phyloP scores from a whole-genome alignment of 1,140 invertebrate genomes.

The Drosophila tani region DNA sequence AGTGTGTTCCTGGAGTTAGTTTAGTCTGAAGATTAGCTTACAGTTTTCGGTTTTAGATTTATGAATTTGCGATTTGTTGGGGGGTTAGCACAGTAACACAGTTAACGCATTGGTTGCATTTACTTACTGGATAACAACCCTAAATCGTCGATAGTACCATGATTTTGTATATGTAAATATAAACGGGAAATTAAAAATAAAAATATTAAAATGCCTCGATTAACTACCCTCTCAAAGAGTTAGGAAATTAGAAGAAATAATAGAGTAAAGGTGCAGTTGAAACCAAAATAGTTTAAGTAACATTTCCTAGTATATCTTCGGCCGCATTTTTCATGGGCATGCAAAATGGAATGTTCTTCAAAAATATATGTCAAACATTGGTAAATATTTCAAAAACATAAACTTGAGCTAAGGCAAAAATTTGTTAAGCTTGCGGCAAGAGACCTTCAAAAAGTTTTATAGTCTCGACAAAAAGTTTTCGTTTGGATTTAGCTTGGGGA shows the following conservation, averaged over 20 bases:
- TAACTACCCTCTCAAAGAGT: slow-evolving; percentile 19
- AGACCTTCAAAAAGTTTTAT: slow-evolving; percentile 77
- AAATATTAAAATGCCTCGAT: slow-evolving; percentile 59
- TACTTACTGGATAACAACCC: slow-evolving; percentile 94
- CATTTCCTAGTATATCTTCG: slow-evolving; percentile 30
- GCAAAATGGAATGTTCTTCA: slow-evolving; percentile 50
- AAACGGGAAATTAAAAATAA: slow-evolving; percentile 64
- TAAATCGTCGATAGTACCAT: slow-evolving; percentile 75
- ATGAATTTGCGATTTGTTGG: slow-evolving; percentile 18
- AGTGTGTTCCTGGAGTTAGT: slow-evolving; percentile 54
- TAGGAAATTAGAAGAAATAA: slow-evolving; percentile 31
- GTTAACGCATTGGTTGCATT: slow-evolving; percentile 64
- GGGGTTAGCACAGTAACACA: slow-evolving; percentile 72
- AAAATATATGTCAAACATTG: slow-evolving; percentile 40
- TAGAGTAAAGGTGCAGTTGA: slow-evolving; percentile 68
- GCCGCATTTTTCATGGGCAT: slow-evolving; percentile 49
- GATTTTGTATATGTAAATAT: slow-evolving; percentile 72
- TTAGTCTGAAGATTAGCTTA: slow-evolving; percentile 63
- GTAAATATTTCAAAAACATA: slow-evolving; percentile 33
- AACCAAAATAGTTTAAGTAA: slow-evolving; percentile 54
- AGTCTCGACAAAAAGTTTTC: slow-evolving; percentile 77
- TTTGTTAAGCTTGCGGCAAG: slow-evolving; percentile 33
- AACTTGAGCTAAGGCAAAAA: slow-evolving; percentile 30
- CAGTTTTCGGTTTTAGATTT: slow-evolving; percentile 31
- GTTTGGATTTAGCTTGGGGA: slow-evolving; percentile 14